phyloP scores from a whole-genome alignment of 2,797 vertebrate genomes.

The Phataginus tetradactyla region DNA sequence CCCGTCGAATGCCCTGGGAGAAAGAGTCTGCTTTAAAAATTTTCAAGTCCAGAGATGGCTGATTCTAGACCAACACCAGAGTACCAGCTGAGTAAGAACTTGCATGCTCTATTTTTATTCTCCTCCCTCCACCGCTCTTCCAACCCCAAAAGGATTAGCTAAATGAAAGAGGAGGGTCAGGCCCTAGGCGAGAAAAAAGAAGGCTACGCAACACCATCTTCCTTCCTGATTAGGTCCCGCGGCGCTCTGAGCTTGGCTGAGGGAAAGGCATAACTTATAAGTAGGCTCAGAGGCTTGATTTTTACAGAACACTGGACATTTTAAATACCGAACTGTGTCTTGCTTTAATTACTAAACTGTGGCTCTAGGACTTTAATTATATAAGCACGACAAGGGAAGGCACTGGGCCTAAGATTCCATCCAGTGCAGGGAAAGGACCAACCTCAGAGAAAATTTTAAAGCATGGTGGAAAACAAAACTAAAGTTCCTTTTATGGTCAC shows the following conservation, averaged over 20 bases:
- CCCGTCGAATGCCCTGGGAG: neutral
- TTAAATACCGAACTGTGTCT: neutral
- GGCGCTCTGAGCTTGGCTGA: neutral
- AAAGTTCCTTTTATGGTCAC: neutral
- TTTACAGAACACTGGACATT: neutral
- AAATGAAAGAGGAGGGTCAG: neutral
- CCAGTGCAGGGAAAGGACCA: neutral
- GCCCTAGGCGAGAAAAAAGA: neutral
- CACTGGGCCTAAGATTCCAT: neutral
- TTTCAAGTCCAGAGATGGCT: neutral
- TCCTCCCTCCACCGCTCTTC: rapidly evolving
- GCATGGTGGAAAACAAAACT: neutral
- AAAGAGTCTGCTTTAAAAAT: neutral
- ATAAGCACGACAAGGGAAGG: neutral
- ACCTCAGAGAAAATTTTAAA: neutral
- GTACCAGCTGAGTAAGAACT: neutral
- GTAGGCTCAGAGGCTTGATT: neutral
- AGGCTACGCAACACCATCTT: neutral
- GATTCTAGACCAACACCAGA: neutral
- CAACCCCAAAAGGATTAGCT: neutral
- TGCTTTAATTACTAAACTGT: neutral
- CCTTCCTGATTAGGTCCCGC: neutral
- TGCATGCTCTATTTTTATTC: neutral
- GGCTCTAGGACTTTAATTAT: neutral
- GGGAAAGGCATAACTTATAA: neutral